These are phyloP conservation scores for Pogonocichla stellata DNA, from an alignment of 2,113 vertebrate genomes.

Conservation along the genomic window DNA sequence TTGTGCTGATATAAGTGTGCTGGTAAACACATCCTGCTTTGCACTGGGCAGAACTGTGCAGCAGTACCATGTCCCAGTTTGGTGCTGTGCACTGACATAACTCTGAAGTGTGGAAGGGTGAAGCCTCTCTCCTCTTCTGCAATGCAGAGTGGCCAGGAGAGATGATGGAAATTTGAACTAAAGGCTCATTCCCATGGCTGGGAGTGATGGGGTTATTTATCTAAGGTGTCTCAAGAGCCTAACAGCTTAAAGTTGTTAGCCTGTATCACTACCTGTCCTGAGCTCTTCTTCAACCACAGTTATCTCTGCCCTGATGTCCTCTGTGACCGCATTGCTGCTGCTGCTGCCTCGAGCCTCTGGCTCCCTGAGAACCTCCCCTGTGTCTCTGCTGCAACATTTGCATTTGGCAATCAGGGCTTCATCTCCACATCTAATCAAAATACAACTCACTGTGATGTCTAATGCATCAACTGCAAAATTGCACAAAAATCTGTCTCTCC, in stretches of 20 bases:
- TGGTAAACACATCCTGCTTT: neutral
- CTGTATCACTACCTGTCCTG: neutral
- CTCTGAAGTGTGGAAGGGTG: accelerated
- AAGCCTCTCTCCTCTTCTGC: neutral
- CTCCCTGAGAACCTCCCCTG: neutral
- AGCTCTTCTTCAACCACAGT: neutral
- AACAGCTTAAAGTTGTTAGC: neutral
- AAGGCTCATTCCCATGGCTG: neutral
- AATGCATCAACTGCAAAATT: neutral
- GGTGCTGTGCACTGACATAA: neutral
- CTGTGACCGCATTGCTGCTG: neutral
- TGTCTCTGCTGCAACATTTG: neutral
- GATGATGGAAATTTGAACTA: neutral
- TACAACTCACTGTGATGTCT: neutral
- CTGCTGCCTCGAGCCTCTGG: neutral
- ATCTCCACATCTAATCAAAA: neutral
- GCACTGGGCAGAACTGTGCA: neutral
- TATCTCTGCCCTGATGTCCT: neutral
- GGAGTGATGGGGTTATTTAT: neutral
- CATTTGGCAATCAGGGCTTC: neutral
- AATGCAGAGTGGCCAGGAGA: neutral
- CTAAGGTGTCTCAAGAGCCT: neutral
- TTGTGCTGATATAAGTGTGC: neutral
- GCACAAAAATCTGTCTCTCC: neutral
- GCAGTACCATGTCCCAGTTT: neutral